phyloP scores from a whole-genome alignment of 2,797 vertebrate genomes.

The Anguilla anguilla region DNA sequence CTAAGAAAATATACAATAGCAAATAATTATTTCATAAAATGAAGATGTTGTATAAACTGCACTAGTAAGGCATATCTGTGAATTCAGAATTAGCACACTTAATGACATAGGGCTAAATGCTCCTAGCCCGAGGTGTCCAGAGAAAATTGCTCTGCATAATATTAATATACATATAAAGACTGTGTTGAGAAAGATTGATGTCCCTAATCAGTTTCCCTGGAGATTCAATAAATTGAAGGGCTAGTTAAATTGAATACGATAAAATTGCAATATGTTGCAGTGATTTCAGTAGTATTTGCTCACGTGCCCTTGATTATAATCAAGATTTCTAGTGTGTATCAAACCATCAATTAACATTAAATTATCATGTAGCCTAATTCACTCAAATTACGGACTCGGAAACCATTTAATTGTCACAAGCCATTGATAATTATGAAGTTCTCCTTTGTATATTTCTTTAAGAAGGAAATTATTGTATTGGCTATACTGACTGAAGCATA shows the following conservation, averaged over 20 bases:
- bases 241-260: conserved; percentile 66
- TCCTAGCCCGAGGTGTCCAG: background rate
- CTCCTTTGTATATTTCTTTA: background rate
- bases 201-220: background rate
- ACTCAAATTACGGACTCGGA: background rate
- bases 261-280: conserved; percentile 55
- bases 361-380: background rate
- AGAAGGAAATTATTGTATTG: background rate
- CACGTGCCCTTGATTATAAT: conserved; percentile 60
- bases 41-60: background rate
- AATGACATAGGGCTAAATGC: background rate
- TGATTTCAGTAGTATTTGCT: conserved; percentile 63
- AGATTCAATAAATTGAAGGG: conserved; percentile 45
- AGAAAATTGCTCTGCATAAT: conserved; percentile 15
- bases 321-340: conserved; percentile 19
- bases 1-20: too few relatives aligned
- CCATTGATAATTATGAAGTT: background rate
- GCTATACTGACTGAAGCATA: too few relatives aligned
- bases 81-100: background rate
- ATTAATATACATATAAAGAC: conserved; percentile 26
- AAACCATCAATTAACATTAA: conserved; percentile 9
- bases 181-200: conserved; percentile 16
- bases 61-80: background rate
- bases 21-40: background rate
- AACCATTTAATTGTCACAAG: background rate